These are phyloP conservation scores for Heliopora coerulea DNA, from an alignment of 92 coral and sea anemone species.

Conservation along the genomic window DNA sequence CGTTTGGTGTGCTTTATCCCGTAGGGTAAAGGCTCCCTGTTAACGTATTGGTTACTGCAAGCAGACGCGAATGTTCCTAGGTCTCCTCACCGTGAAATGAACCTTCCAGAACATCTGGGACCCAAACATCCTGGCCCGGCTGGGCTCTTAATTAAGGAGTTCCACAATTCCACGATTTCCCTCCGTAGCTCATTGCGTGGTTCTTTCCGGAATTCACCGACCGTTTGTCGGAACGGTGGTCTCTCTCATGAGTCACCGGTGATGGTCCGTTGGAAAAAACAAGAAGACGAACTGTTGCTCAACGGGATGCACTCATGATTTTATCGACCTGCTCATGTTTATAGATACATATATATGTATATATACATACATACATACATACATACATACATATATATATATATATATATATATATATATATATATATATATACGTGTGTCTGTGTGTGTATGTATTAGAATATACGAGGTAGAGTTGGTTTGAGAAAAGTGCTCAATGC, in stretches of 20 bases:
- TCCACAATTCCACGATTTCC: conserved; percentile 21
- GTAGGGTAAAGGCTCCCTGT: conserved; percentile 53
- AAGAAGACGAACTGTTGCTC: conserved; percentile 23
- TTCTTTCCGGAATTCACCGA: conserved; percentile 44
- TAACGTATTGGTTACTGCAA: conserved; percentile 46
- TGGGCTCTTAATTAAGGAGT: background rate
- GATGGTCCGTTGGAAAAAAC: conserved; percentile 30
- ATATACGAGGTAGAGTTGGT: too few species aligned
- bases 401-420: too few species aligned
- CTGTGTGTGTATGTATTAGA: too few species aligned
- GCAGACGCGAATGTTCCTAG: conserved; percentile 33
- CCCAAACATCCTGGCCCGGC: conserved; percentile 14
- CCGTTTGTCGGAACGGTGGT: conserved; percentile 28
- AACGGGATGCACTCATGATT: conserved; percentile 1
- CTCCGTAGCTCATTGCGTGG: conserved; percentile 33
- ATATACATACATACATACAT: too few species aligned
- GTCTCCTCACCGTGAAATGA: conserved; percentile 40
- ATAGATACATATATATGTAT: too few species aligned
- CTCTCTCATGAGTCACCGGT: conserved; percentile 25
- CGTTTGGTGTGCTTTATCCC: background rate
- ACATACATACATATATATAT: too few species aligned
- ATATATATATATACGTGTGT: too few species aligned
- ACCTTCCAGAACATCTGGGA: background rate
- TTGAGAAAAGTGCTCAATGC: too few species aligned
- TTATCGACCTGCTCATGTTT: background rate